Evolutionary conservation across 1,140 invertebrate species (phyloP).

Genomic region (Lethocerus indicus): DNA sequence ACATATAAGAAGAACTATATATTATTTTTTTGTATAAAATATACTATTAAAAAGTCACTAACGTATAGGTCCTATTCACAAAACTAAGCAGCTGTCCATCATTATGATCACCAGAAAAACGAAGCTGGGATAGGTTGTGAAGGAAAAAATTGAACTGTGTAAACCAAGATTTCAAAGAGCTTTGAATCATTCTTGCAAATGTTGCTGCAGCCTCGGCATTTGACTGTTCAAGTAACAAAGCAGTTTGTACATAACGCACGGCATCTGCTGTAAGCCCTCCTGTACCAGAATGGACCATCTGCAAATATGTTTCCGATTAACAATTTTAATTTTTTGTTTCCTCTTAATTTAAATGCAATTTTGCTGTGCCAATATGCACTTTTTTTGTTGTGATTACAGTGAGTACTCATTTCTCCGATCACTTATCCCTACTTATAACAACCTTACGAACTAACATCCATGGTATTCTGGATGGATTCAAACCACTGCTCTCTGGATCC

Average conservation of each 20-base stretch:
- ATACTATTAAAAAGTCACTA: no score
- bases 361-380: constrained; percentile 1
- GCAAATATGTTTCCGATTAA: no score
- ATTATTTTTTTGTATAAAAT: no score
- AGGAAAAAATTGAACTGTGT: constrained; percentile 96
- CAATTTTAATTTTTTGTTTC: no score
- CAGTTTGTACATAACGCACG: constrained; percentile 79
- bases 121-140: constrained; percentile 87
- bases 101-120: constrained; percentile 71
- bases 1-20: no score
- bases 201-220: constrained; percentile 88
- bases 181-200: constrained; percentile 84
- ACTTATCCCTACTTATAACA: no score
- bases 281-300: constrained; percentile 92
- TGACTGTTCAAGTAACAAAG: constrained; percentile 71
- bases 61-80: constrained; percentile 85
- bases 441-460: no score
- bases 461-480: no score
- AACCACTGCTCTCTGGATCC: no score
- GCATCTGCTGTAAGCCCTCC: constrained; percentile 83
- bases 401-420: no score
- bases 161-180: constrained; percentile 69
- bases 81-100: constrained; percentile 78
- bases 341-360: no score
- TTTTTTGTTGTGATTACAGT: no score